Evolutionary conservation across 2,113 vertebrate genomes (phyloP).

Genomic region (Sakesphorus luctuosus): DNA sequence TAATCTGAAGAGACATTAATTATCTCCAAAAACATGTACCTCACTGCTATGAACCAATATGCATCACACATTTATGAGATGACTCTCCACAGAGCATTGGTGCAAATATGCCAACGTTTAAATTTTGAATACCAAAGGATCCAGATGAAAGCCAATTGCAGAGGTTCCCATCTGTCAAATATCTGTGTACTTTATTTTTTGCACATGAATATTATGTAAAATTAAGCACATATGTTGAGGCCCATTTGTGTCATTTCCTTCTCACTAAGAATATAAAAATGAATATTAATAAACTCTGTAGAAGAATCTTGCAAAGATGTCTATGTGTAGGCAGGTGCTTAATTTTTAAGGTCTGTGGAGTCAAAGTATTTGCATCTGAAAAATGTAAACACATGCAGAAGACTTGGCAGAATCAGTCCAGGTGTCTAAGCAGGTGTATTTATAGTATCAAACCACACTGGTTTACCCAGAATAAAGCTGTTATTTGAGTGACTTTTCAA

Average conservation of each 20-base stretch:
- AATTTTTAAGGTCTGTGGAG: conserved; percentile 20
- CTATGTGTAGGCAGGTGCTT: neutral
- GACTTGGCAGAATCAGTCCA: conserved; percentile 7
- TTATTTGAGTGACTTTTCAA: conserved; percentile 20
- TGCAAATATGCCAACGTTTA: neutral
- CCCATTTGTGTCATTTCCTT: conserved; percentile 26
- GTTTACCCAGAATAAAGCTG: conserved; percentile 14
- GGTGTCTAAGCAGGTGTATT: conserved; percentile 7
- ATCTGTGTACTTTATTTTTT: neutral
- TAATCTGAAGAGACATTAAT: neutral
- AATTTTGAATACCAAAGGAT: neutral
- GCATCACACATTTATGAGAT: neutral
- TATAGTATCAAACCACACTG: conserved; percentile 4
- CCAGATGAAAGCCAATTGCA: neutral
- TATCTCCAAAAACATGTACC: neutral
- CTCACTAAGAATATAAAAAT: neutral
- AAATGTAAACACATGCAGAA: neutral
- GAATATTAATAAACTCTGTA: conserved; percentile 19
- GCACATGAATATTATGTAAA: neutral
- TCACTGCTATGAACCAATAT: neutral
- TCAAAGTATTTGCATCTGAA: conserved; percentile 13
- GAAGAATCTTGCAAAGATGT: neutral
- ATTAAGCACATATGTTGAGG: conserved; percentile 13
- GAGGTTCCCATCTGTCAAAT: neutral
- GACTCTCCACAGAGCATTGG: neutral